A percentile compares a stretch with the other conserved stretches of the same genome.
Conservation (phyloP, 2,888 invertebrate species). For the Globia sparganii region DNA sequence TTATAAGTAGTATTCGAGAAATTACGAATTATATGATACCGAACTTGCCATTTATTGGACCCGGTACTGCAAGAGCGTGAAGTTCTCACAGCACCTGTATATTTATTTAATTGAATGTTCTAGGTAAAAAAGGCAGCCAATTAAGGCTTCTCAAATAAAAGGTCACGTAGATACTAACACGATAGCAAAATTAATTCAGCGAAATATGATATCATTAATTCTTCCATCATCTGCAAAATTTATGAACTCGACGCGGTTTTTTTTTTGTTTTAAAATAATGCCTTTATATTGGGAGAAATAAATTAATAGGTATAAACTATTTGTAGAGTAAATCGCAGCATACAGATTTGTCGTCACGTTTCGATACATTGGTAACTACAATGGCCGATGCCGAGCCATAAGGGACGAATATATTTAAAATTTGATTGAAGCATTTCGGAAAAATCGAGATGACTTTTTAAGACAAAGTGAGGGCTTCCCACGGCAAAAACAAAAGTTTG, state of each 20-base stretch:
- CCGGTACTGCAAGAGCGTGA: neutral
- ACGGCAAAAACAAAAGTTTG: neutral
- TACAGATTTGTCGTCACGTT: neutral
- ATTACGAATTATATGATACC: neutral
- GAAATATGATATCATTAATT: slow-evolving; percentile 12
- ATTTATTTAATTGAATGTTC: neutral
- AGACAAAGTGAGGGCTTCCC: neutral
- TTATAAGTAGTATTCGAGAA: neutral
- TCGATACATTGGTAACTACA: neutral
- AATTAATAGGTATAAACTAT: neutral
- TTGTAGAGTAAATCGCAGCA: neutral
- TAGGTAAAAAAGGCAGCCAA: neutral
- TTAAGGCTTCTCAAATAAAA: neutral
- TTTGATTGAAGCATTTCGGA: neutral
- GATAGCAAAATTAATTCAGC: neutral
- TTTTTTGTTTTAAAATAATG: neutral
- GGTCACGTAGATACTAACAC: neutral
- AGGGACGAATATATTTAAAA: neutral
- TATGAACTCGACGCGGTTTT: neutral
- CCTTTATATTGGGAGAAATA: neutral
- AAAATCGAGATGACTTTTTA: neutral
- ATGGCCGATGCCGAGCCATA: neutral
- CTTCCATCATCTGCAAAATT: slow-evolving; percentile 10
- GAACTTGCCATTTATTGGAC: neutral
- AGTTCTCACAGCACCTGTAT: neutral